These are phyloP conservation scores for Cosmopolites sordidus DNA, from an alignment of 2,888 invertebrate genomes.

Conservation along the genomic window DNA sequence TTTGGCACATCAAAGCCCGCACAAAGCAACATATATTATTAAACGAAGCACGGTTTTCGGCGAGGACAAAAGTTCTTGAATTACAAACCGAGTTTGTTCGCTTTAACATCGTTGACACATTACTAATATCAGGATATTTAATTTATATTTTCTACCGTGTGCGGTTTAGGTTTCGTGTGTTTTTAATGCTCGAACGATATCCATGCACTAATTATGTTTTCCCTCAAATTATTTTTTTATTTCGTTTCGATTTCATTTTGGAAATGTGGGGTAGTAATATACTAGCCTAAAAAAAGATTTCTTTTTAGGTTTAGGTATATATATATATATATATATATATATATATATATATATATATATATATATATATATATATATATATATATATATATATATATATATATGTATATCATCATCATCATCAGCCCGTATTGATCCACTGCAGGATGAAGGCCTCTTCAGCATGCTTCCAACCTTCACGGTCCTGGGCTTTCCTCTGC, in stretches of 20 bases:
- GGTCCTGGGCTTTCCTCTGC: too few species aligned
- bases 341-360: conserved; percentile 7
- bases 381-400: conserved; percentile 2
- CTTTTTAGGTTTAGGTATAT: not conserved
- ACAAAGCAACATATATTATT: conserved; percentile 2
- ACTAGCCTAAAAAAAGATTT: too few species aligned
- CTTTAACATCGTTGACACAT: conserved; percentile 7
- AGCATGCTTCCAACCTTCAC: too few species aligned
- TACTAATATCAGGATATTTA: conserved; percentile 5
- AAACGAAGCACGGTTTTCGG: not conserved
- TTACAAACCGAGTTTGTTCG: conserved; percentile 3
- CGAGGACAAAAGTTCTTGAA: conserved; percentile 7
- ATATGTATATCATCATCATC: too few species aligned
- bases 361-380: conserved; percentile 6
- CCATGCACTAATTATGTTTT: too few species aligned
- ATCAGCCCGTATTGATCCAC: too few species aligned
- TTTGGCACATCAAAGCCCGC: not conserved
- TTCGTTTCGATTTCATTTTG: too few species aligned
- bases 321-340: conserved; percentile 6
- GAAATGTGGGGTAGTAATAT: too few species aligned
- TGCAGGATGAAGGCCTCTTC: too few species aligned
- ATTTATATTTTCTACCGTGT: conserved; percentile 7
- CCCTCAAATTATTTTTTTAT: too few species aligned
- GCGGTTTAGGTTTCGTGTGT: not conserved
- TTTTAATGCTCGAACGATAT: too few species aligned